Conservation (phyloP, 2,888 invertebrate species). For the Ceratothoa steindachneri region DNA sequence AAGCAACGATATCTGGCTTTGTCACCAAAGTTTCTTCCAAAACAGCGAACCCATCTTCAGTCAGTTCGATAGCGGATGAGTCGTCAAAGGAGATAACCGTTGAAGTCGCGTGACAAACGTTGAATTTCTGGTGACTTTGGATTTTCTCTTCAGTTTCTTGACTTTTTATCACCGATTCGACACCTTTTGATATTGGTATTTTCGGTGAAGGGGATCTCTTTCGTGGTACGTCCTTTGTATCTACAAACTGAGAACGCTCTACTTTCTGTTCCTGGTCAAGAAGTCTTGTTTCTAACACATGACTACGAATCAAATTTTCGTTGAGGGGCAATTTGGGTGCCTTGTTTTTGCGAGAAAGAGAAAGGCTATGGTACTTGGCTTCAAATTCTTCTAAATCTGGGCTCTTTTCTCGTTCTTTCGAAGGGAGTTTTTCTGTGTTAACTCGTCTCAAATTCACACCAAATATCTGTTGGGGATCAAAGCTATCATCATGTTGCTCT, state of each 20-base stretch:
- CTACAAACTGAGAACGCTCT: not conserved
- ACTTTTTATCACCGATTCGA: slow-evolving; percentile 24
- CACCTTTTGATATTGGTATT: slow-evolving; percentile 37
- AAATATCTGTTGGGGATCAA: not conserved
- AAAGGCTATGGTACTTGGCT: not conserved
- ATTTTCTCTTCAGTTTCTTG: not conserved
- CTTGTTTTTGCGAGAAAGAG: slow-evolving; percentile 10
- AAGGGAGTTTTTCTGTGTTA: not conserved
- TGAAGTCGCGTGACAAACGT: not conserved
- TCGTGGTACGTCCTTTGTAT: not conserved
- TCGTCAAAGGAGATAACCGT: not conserved
- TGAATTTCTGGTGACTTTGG: not conserved
- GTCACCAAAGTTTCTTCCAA: not conserved
- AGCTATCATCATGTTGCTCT: not conserved
- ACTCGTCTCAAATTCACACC: not conserved
- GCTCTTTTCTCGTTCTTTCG: not conserved
- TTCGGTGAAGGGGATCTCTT: slow-evolving; percentile 39
- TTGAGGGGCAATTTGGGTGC: slow-evolving; percentile 28
- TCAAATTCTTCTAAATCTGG: not conserved
- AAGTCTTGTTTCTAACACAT: not conserved
- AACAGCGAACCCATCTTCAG: not conserved
- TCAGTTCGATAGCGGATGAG: not conserved
- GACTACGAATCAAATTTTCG: slow-evolving; percentile 9
- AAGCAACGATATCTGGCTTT: not conserved
- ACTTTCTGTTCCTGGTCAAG: not conserved